phyloP scores from a whole-genome alignment of 1,140 invertebrate genomes.

The Zelostemma sp. region DNA sequence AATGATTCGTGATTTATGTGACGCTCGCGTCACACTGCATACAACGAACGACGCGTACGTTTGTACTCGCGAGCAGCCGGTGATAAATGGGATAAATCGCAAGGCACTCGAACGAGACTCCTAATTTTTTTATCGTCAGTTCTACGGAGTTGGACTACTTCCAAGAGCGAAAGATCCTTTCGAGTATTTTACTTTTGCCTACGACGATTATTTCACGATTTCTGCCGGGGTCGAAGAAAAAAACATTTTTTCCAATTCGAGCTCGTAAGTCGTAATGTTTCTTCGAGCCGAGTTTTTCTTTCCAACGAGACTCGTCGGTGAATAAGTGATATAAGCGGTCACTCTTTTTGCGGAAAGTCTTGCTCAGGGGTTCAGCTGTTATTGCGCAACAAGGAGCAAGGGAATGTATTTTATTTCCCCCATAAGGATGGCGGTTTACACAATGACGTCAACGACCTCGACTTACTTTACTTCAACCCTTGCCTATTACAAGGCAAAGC shows the following conservation, averaged over 20 bases:
- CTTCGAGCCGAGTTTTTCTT: too few species aligned
- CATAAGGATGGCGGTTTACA: too few species aligned
- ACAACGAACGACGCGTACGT: constrained; percentile 34
- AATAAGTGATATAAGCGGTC: background rate
- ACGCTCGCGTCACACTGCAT: constrained; percentile 22
- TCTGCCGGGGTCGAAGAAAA: constrained; percentile 3
- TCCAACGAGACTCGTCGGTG: too few species aligned
- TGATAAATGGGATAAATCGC: constrained; percentile 40
- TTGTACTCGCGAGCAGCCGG: constrained; percentile 23
- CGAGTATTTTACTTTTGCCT: constrained; percentile 38
- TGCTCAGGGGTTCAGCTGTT: background rate
- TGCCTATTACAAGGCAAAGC: too few species aligned
- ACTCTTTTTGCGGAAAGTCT: background rate
- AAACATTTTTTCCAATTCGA: constrained; percentile 17
- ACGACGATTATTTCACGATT: constrained; percentile 40
- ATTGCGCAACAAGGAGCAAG: background rate
- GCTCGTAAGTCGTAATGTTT: too few species aligned
- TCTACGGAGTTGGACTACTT: constrained; percentile 32
- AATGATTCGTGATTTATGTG: constrained; percentile 48
- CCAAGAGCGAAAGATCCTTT: constrained; percentile 37
- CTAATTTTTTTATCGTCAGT: constrained; percentile 45
- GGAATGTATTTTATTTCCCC: background rate
- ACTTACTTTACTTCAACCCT: too few species aligned
- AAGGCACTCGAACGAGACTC: too few species aligned
- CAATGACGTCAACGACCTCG: too few species aligned